Conservation (phyloP, 2,888 invertebrate genomes). For the Stratiomys singularior region DNA sequence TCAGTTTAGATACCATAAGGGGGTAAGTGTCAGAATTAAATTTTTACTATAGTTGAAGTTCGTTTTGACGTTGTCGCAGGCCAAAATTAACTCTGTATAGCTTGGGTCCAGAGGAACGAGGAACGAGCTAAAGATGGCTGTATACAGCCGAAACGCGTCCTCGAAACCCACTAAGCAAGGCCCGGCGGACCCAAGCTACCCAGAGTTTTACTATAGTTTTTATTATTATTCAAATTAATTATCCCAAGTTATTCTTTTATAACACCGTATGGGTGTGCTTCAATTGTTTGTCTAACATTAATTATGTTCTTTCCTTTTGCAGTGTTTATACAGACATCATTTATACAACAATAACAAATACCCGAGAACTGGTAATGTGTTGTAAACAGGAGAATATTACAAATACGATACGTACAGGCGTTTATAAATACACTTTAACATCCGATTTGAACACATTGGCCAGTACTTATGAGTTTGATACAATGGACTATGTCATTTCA, state of each 20-base stretch:
- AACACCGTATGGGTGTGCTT: too few relatives aligned
- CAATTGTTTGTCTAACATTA: too few relatives aligned
- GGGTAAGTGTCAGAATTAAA: conserved; percentile 56
- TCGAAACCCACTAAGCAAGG: too few relatives aligned
- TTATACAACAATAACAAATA: conserved; percentile 61
- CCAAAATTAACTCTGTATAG: too few relatives aligned
- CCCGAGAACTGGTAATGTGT: conserved; percentile 64
- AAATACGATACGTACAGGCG: conserved; percentile 59
- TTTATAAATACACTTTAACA: conserved; percentile 64
- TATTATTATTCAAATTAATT: too few relatives aligned
- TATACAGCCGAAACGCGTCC: too few relatives aligned
- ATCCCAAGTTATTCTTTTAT: too few relatives aligned
- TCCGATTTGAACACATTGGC: conserved; percentile 63
- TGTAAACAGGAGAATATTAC: conserved; percentile 61
- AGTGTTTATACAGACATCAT: conserved; percentile 59
- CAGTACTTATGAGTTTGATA: conserved; percentile 63
- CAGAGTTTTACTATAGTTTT: too few relatives aligned
- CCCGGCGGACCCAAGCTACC: too few relatives aligned
- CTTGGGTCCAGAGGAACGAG: too few relatives aligned
- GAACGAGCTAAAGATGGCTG: too few relatives aligned
- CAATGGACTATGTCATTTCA: conserved; percentile 60
- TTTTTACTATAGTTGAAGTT: not conserved
- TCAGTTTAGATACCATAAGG: conserved; percentile 62
- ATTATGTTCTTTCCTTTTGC: not conserved
- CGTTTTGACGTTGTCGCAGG: too few relatives aligned